These are phyloP conservation scores for Polia nebulosa DNA, from an alignment of 2,888 invertebrate genomes.

Conservation along the genomic window DNA sequence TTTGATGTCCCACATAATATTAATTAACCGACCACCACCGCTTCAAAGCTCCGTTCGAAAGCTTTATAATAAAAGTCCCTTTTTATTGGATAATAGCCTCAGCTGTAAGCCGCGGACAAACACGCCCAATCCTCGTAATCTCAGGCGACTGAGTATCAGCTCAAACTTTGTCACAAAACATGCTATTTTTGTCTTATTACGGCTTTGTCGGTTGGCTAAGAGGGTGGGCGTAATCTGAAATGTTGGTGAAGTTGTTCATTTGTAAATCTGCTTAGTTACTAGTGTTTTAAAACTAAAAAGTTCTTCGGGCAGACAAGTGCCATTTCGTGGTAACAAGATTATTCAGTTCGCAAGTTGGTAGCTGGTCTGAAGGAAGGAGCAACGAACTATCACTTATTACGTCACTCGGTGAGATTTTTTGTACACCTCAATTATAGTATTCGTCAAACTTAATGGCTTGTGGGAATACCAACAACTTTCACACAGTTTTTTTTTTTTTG, in stretches of 20 bases:
- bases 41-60: slow-evolving; percentile 39
- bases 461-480: too few relatives aligned
- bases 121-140: slow-evolving; percentile 54
- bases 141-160: slow-evolving; percentile 45
- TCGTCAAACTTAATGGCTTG: too few relatives aligned
- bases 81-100: slow-evolving; percentile 61
- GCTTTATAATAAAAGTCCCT: slow-evolving; percentile 35
- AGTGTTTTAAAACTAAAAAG: slow-evolving; percentile 4
- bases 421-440: too few relatives aligned
- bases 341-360: too few relatives aligned
- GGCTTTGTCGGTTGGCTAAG: slow-evolving; percentile 33
- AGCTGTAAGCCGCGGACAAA: slow-evolving; percentile 50
- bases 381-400: too few relatives aligned
- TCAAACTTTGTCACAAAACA: slow-evolving; percentile 55
- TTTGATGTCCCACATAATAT: slow-evolving; percentile 8
- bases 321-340: too few relatives aligned
- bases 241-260: not conserved
- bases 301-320: too few relatives aligned
- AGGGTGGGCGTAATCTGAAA: slow-evolving; percentile 18
- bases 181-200: slow-evolving; percentile 58
- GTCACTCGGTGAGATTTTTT: too few relatives aligned
- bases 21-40: slow-evolving; percentile 34
- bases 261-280: slow-evolving; percentile 16
- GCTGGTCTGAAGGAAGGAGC: too few relatives aligned
- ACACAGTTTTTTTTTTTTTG: too few relatives aligned